Base-by-base conservation (phyloP, 2,888 invertebrate species). In the Caenorhabditis plicata region DNA sequence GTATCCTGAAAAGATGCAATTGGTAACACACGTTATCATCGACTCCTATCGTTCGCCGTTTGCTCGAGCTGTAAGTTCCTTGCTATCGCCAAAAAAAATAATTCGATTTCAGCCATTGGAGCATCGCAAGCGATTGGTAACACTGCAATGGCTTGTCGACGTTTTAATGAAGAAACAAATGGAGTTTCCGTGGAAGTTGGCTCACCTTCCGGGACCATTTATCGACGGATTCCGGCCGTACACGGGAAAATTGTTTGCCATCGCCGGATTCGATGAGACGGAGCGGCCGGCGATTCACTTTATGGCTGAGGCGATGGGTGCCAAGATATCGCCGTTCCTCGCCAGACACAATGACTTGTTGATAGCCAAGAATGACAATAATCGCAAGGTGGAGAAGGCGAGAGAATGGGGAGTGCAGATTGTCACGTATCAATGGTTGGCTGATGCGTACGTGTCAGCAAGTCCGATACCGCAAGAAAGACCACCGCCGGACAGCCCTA, bases 91-190 rank as follows among this genome's bases (percentile, higher is more conserved):
- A 38, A 38, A 20, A 9, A 38, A 38, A 33, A 33, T 9, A 9
- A 33, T 5, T 5, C 15, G 33, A 33, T 27, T 41, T 3, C 29
- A 79, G 70, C 49, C 79, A 48, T 11, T 81, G 43, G 31, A 81
- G 72, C 25, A 80, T 61, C 31, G 78, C 63, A 52, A 80, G 57
- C 85, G 88, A 22, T 87, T 90, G 73, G 89, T 92, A 2, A 91
- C 90, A 8, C 87, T 90, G 0, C 88, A 88, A 80, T 92, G 92
- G 92, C 85, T 98, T 27, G 92, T 90, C 56, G 96, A 98, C 82
- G 89, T 91, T 4, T 87, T 96, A 76, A 82, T 87, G 20, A 88
- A 89, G 42, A 90, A 90, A 73, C 90, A 90, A 76, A 88, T 95
- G 74, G 83, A 88, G 46, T 91, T 94, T 0, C 96, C 98, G 0